A percentile compares a stretch with the other conserved stretches of the same genome.
Conservation (phyloP, 2,797 vertebrate species). For the Acrocephalus scirpaceus region DNA sequence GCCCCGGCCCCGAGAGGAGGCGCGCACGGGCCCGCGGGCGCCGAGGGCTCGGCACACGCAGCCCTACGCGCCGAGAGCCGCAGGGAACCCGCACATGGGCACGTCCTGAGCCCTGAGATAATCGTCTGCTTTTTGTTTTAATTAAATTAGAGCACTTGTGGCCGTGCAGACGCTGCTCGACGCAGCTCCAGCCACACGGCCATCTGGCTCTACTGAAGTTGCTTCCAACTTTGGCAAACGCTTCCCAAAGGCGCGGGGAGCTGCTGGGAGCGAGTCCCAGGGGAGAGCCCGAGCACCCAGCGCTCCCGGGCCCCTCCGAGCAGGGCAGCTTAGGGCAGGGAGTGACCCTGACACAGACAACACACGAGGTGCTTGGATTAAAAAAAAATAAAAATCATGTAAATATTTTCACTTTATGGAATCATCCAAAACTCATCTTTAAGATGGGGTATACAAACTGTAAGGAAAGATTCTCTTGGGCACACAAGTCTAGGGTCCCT, state of each 20-base stretch:
- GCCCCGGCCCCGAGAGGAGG: neutral
- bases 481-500: neutral
- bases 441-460: neutral
- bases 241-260: conserved; percentile 63
- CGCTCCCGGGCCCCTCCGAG: neutral
- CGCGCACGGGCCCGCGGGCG: neutral
- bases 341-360: neutral
- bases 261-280: conserved; percentile 20
- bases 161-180: conserved; percentile 53
- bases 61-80: conserved; percentile 55
- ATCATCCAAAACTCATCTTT: neutral
- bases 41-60: neutral
- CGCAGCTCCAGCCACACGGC: conserved; percentile 64
- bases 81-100: conserved; percentile 5
- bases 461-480: neutral
- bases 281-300: neutral
- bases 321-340: neutral
- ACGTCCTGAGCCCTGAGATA: conserved; percentile 29
- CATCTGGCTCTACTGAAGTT: conserved; percentile 75
- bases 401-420: neutral
- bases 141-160: conserved; percentile 74
- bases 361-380: neutral
- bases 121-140: conserved; percentile 75
- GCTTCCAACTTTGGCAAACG: conserved; percentile 70
- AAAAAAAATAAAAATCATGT: no score